A percentile compares a stretch with the other conserved stretches of the same genome.
phyloP scores from a whole-genome alignment of 2,113 vertebrate genomes.

The Sylvilagus bachmani region DNA sequence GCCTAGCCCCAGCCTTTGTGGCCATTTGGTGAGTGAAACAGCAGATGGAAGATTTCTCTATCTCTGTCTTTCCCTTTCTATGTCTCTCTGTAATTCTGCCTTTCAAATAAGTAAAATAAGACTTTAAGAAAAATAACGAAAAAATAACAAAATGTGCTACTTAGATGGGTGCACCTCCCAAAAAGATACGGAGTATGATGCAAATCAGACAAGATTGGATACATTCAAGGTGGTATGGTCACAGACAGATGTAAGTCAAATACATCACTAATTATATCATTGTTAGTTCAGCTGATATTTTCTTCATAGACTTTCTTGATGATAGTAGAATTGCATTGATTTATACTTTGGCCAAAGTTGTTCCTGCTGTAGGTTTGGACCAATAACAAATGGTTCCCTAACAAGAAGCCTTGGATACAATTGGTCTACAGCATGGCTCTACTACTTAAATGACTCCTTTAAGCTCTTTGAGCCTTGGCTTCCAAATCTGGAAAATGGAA shows the following conservation, averaged over 20 bases:
- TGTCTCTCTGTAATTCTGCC: too few relatives aligned
- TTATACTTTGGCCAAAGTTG: not conserved
- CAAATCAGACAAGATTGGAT: too few relatives aligned
- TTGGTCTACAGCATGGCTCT: not conserved
- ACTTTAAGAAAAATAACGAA: too few relatives aligned
- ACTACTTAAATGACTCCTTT: not conserved
- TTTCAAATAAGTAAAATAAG: too few relatives aligned
- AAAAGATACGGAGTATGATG: not conserved
- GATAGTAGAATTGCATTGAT: not conserved
- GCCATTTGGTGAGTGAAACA: too few relatives aligned
- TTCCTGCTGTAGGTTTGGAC: not conserved
- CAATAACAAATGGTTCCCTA: not conserved
- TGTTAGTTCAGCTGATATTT: not conserved
- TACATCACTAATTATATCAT: not conserved
- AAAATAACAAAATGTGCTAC: too few relatives aligned
- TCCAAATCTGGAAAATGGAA: slow-evolving; percentile 34
- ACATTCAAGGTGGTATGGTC: too few relatives aligned
- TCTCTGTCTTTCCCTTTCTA: too few relatives aligned
- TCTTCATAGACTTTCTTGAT: not conserved
- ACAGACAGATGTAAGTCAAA: not conserved
- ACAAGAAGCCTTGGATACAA: not conserved
- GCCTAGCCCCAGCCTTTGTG: too few relatives aligned
- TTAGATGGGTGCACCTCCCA: not conserved
- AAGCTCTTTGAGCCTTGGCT: not conserved
- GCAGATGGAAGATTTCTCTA: too few relatives aligned